Conservation (phyloP, 2,113 vertebrate genomes). For the Trachemys scripta region DNA sequence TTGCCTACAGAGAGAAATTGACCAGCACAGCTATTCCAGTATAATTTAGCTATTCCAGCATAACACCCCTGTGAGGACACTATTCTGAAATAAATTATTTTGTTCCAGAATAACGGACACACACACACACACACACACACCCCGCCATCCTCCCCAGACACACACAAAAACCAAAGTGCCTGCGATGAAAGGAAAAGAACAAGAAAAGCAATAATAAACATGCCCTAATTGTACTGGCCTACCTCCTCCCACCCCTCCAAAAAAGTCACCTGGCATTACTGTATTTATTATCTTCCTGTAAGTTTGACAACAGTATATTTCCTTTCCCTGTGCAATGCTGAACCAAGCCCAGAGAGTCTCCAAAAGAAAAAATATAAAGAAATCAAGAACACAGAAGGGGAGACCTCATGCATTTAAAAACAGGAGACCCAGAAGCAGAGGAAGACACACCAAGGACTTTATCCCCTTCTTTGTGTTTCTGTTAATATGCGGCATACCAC, state of each 20-base stretch:
- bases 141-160: no score
- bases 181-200: background rate
- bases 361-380: background rate
- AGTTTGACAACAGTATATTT: background rate
- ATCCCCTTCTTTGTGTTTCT: background rate
- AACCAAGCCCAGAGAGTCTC: background rate
- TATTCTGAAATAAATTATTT: background rate
- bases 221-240: background rate
- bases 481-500: background rate
- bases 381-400: background rate
- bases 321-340: background rate
- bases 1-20: background rate
- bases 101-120: rapidly evolving
- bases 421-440: background rate
- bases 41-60: background rate
- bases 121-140: no score
- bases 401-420: background rate
- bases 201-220: background rate
- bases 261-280: background rate
- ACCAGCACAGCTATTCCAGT: background rate
- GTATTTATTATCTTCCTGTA: no score
- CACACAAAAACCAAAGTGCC: background rate
- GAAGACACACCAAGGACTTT: background rate
- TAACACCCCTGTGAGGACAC: background rate
- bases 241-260: background rate